Conservation (phyloP, 2,113 vertebrate species). For the Channa maculata region DNA sequence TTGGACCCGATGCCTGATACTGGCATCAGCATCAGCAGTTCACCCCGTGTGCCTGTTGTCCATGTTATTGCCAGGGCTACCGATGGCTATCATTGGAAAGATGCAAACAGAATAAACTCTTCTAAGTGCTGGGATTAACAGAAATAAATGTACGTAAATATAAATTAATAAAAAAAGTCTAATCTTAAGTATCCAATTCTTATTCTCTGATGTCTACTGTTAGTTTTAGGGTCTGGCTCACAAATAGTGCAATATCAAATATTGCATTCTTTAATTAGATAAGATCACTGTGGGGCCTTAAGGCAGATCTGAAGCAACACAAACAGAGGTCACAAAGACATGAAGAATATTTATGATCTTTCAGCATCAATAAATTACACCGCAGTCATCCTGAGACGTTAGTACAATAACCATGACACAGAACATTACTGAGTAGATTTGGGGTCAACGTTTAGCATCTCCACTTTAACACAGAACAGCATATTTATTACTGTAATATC, state of each 20-base stretch:
- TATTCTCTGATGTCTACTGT: not conserved
- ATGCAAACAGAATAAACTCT: too few relatives aligned
- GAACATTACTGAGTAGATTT: not conserved
- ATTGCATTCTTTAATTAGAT: constrained; percentile 33
- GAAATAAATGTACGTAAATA: too few relatives aligned
- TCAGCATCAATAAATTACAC: constrained; percentile 42
- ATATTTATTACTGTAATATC: constrained; percentile 24
- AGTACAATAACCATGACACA: constrained; percentile 2
- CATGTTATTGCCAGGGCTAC: too few relatives aligned
- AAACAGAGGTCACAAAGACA: constrained; percentile 24
- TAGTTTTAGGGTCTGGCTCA: not conserved
- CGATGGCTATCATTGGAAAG: too few relatives aligned
- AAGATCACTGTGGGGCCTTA: constrained; percentile 30
- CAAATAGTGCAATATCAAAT: constrained; percentile 12
- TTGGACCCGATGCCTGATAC: too few relatives aligned
- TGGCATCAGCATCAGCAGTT: too few relatives aligned
- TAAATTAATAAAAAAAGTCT: too few relatives aligned
- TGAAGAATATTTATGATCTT: constrained; percentile 23
- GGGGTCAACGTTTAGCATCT: not conserved
- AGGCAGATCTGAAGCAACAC: not conserved
- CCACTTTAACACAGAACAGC: not conserved
- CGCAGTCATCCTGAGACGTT: constrained; percentile 18
- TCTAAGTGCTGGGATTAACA: too few relatives aligned
- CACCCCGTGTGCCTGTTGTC: too few relatives aligned
- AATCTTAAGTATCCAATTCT: not conserved